A percentile compares a stretch with the other conserved stretches of the same genome.
These are phyloP conservation scores for Folsomia candida DNA, from an alignment of 2,888 invertebrate species.

Conservation along the genomic window DNA sequence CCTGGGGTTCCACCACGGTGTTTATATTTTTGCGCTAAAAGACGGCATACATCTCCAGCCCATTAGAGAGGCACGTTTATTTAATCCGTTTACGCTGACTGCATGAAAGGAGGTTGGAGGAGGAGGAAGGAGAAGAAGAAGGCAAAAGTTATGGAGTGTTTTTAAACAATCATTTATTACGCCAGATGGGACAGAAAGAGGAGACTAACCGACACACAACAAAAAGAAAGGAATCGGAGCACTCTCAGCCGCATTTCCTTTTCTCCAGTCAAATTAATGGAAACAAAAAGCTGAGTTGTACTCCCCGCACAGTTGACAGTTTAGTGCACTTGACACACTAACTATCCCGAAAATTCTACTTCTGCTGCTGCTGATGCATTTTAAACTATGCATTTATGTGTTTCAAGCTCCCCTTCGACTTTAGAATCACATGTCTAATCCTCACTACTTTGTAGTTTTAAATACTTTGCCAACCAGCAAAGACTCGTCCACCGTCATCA, in stretches of 20 bases:
- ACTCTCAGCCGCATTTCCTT: background rate
- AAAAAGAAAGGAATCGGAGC: background rate
- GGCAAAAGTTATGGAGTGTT: conserved; percentile 8
- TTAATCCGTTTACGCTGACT: background rate
- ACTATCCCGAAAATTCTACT: background rate
- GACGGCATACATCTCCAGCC: background rate
- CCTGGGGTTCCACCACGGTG: too few species aligned
- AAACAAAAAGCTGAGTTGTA: background rate
- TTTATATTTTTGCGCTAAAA: background rate
- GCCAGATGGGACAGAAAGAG: background rate
- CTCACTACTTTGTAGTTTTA: background rate
- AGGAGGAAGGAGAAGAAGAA: background rate
- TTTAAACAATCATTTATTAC: conserved; percentile 4
- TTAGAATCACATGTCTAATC: background rate
- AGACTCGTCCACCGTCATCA: background rate
- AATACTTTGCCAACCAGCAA: background rate
- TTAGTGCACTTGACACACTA: background rate
- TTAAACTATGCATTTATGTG: background rate
- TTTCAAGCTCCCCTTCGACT: background rate
- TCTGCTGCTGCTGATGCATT: background rate
- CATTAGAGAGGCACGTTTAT: background rate
- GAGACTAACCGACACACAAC: background rate
- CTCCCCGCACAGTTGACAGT: background rate
- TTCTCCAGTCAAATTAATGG: background rate
- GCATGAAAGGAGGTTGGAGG: background rate